Base-by-base conservation (phyloP, 2,888 invertebrate species). In the Limnephilus marmoratus region DNA sequence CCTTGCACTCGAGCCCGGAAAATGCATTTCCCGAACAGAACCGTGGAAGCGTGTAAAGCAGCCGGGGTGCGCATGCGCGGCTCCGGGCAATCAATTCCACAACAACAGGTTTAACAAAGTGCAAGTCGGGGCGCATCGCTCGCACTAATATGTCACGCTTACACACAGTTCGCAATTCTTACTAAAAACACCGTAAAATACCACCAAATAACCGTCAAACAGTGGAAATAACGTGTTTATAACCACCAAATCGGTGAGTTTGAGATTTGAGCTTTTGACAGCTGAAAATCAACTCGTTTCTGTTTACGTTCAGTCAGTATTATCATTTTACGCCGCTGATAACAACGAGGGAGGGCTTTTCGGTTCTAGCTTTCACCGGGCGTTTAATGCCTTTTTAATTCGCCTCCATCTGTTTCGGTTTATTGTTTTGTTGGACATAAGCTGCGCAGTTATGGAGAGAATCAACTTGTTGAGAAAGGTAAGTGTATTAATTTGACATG, bases 401-500 rank as follows among this genome's bases (percentile, higher is more conserved):
- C 31, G 34, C 82, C 18, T 82, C 82, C 34, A 34, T 34, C 18
- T 68, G 68, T 68, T 24, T 18, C 83, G 83, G 18, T 83, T 34
- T 18, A 11, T 37, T 18, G 24, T 34, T 83, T 83, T 34, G 11
- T 83, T 9, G 83, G 37, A 18, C 24, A 18, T 37, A 15, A 31
- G 37, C 41, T 83, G 92, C 68, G 68, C 81, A 53, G 82, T 49
- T 81, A 94, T 94, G 93, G 93, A 94, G 92, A 93, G 92, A 90
- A 92, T 93, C 90, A 92, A 87, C 68, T 91, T 93, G 81, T 91
- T 93, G 90, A 93, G 93, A 90, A 94, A 93, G 93, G 94, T 94
- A 89, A 91, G 90, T 85, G 34, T 37, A 41, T 24, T 11, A 11
- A 1, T 83, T 37, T 24, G 34, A 37, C 7, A 83, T 83, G 83